Conservation (phyloP, 37 sponge, comb jelly and placozoan species). For the Eunapius fragilis region DNA sequence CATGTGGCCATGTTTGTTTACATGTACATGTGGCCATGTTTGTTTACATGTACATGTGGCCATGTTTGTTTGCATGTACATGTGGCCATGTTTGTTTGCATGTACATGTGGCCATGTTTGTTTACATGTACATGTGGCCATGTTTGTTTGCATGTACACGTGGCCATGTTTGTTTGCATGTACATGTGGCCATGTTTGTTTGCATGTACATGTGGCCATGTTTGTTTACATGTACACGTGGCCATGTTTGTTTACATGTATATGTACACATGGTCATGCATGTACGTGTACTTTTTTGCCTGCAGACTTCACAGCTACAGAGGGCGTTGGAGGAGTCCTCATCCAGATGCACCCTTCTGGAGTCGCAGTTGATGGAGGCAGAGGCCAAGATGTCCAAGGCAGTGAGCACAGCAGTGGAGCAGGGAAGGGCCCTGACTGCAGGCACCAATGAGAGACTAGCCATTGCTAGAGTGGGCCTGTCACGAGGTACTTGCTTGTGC, state of each 20-base stretch:
- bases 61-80: not conserved
- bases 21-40: not conserved
- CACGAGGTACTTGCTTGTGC: not conserved
- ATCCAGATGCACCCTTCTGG: not conserved
- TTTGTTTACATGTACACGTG: no score
- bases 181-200: no score
- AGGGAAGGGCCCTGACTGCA: not conserved
- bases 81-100: no score
- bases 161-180: no score
- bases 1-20: not conserved
- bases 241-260: no score
- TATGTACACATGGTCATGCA: no score
- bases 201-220: no score
- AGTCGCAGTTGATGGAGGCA: not conserved
- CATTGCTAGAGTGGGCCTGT: not conserved
- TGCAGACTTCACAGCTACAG: not conserved
- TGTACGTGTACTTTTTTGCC: no score
- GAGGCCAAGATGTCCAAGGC: not conserved
- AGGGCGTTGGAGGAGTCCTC: not conserved
- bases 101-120: no score
- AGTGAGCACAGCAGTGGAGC: not conserved
- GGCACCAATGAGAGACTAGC: not conserved
- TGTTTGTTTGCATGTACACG: no score
- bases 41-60: not conserved
- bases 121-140: no score